Evolutionary conservation across 64 coral and sea anemone genomes (phyloP), one percentile per base, ranked within the genome.

Genomic region (Orbicella faveolata): DNA sequence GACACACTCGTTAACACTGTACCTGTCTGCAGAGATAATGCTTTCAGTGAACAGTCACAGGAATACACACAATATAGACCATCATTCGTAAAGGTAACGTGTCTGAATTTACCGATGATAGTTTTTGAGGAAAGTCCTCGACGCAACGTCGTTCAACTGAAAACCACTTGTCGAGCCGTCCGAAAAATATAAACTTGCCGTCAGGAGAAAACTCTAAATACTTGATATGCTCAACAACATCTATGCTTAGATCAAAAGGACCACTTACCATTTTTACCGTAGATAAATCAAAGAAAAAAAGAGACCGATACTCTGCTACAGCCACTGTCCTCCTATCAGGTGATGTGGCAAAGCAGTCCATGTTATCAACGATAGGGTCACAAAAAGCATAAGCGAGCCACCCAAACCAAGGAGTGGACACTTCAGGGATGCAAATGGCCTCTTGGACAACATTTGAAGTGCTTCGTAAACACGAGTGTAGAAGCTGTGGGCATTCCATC

Each of bases 21-120:
- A 20, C 79, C 79, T 34, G 79, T 83, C 61, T 83, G 26, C 11
- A 83, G 79, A 65, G 59, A 65, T 61, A 83, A 18, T 0, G 79
- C 79, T 3, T 37, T 16, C 2, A 83, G 55, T 19, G 15, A 75
- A 0, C 9, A 0, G 1, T 76, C 34, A 18, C 17, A 1, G 57
- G 51, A 4, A 30, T 21, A 55, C 54, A 48, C 57, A n/a, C 63
- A 37, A 76, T 61, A 18, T 34, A 34, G 2, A 51, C 30, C 20
- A 41, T 54, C 34, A 17, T 0, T 14, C 18, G 75, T 74, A 34
- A 88, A 57, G 9, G 52, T 34, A 21, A 73, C 37, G 4, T 33
- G 9, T 2, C 1, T 15, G 18, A 63, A 63, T 80, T 80, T 4
- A 30, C 14, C 20, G 15, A 87, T 13, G 30, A 23, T 37, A 74